phyloP scores from a whole-genome alignment of 2,888 invertebrate genomes.

The Thysanoteuthis rhombus region DNA sequence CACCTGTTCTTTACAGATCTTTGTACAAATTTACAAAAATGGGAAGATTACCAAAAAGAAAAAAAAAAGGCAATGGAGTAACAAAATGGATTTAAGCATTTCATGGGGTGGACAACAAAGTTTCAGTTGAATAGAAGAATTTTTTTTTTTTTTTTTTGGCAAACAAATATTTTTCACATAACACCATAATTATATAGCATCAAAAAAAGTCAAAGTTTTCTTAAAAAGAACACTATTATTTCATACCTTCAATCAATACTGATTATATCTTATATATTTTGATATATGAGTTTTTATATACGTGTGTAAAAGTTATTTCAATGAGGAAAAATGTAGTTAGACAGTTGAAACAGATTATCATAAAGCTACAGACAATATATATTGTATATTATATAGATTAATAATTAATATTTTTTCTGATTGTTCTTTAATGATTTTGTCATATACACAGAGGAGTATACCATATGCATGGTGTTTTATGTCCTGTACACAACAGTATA shows the following conservation, averaged over 20 bases:
- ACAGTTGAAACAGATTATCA: neutral
- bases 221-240: neutral
- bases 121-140: neutral
- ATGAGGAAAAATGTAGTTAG: neutral
- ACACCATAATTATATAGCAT: neutral
- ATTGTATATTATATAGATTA: neutral
- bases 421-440: neutral
- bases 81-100: neutral
- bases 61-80: neutral
- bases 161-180: neutral
- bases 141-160: neutral
- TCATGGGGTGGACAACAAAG: too few species aligned
- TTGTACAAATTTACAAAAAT: neutral
- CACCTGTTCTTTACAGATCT: neutral
- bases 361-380: neutral
- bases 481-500: neutral
- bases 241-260: neutral
- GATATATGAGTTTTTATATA: neutral
- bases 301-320: neutral
- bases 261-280: neutral
- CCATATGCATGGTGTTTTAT: neutral
- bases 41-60: neutral
- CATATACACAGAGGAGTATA: neutral
- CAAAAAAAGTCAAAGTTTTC: neutral
- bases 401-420: neutral